Conservation (phyloP, 2,797 vertebrate species). For the Hephaestus fuliginosus region DNA sequence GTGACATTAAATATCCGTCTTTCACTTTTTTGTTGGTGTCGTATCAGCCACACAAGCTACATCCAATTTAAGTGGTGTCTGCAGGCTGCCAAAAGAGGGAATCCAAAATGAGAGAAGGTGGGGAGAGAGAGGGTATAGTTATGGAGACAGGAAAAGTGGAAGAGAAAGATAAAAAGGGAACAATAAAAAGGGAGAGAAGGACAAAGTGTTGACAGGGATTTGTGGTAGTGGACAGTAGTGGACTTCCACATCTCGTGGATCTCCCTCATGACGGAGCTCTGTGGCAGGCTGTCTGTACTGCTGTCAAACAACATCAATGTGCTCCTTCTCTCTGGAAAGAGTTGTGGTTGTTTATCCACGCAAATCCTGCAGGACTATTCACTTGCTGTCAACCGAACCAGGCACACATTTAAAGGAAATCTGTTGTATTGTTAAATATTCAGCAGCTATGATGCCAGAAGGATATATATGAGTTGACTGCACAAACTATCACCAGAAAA, state of each 20-base stretch:
- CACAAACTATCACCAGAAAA: not conserved
- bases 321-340: constrained; percentile 39
- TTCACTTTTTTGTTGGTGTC: constrained; percentile 31
- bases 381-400: constrained; percentile 11
- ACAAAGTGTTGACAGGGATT: constrained; percentile 30
- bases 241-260: constrained; percentile 42
- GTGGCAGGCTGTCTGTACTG: constrained; percentile 44
- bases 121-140: constrained; percentile 1
- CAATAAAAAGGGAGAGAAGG: constrained; percentile 8
- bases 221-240: constrained; percentile 22
- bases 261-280: constrained; percentile 38
- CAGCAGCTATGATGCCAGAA: not conserved
- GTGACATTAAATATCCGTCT: constrained; percentile 44
- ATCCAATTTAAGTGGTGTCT: constrained; percentile 53
- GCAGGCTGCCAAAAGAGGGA: constrained; percentile 26
- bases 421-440: constrained; percentile 3
- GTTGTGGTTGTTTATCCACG: constrained; percentile 50
- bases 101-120: constrained; percentile 23
- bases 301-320: constrained; percentile 58
- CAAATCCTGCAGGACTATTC: constrained; percentile 27
- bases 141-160: constrained; percentile 15
- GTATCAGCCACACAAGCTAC: constrained; percentile 35
- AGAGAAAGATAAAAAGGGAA: constrained; percentile 16
- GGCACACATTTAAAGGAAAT: constrained; percentile 10
- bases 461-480: not conserved